Percentiles rank a stretch among this genome's conserved stretches.
Evolutionary conservation across 2,113 vertebrate genomes (phyloP).

Genomic region (Pedionomus torquatus): DNA sequence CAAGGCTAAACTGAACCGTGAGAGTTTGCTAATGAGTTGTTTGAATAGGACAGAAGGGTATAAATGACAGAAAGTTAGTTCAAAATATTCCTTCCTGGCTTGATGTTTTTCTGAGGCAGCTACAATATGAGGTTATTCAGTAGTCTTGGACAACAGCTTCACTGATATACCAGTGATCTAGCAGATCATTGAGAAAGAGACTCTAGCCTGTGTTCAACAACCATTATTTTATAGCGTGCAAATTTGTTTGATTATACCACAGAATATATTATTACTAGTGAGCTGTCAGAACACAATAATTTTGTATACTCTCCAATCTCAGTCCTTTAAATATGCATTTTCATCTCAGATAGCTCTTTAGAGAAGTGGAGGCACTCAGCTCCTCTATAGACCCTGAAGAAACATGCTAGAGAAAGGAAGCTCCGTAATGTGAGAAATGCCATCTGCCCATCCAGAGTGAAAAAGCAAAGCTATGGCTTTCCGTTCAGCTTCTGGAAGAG

Average conservation of each 20-base stretch:
- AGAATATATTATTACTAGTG: neutral
- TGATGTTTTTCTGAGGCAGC: neutral
- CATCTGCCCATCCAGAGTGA: neutral
- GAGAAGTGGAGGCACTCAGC: neutral
- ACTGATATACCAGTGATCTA: neutral
- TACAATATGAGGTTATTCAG: neutral
- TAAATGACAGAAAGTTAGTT: neutral
- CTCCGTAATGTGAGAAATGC: neutral
- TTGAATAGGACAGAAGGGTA: neutral
- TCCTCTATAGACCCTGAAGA: neutral
- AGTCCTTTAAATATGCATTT: neutral
- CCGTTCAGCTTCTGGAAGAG: neutral
- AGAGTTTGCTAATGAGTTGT: fast-evolving
- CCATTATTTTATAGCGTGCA: neutral
- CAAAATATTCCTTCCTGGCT: neutral
- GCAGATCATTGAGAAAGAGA: neutral
- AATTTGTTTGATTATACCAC: neutral
- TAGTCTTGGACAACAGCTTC: neutral
- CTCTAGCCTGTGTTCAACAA: neutral
- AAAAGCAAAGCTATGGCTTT: neutral
- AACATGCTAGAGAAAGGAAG: neutral
- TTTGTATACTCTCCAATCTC: neutral
- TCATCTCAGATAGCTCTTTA: neutral
- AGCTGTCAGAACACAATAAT: neutral
- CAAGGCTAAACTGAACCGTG: neutral